Percentiles rank a stretch among this genome's conserved stretches.
Conservation (phyloP, 2,888 invertebrate species). For the Standfussiana lucernea region DNA sequence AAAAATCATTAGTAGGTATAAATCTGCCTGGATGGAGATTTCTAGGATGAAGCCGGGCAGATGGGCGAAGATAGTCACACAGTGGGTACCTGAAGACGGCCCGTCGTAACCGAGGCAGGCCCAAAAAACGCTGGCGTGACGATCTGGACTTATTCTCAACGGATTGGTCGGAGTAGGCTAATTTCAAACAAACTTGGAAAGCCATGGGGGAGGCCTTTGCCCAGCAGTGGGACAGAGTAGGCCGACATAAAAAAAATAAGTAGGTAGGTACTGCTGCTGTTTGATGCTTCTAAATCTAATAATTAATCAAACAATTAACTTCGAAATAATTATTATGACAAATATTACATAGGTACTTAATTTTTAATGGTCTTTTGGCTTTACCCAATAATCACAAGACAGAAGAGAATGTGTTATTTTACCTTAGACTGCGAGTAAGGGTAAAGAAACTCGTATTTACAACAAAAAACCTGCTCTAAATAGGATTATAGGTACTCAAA, state of each 20-base stretch:
- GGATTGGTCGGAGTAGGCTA: too few species aligned
- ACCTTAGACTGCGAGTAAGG: background rate
- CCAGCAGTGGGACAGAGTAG: too few species aligned
- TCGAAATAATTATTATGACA: background rate
- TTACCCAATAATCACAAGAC: background rate
- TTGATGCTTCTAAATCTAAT: background rate
- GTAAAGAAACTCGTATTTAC: background rate
- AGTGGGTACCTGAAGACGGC: too few species aligned
- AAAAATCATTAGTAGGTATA: background rate
- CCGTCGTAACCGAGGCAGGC: too few species aligned
- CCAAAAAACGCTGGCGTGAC: too few species aligned
- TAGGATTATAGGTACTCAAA: background rate
- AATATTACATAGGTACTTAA: background rate
- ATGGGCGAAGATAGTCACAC: too few species aligned
- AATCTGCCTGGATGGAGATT: too few species aligned
- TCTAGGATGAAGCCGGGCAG: too few species aligned
- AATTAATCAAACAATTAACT: background rate
- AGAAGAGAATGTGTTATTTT: constrained; percentile 5
- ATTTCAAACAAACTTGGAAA: too few species aligned
- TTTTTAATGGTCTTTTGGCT: background rate
- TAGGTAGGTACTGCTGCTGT: background rate
- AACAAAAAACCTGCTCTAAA: constrained; percentile 6
- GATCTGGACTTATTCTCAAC: too few species aligned
- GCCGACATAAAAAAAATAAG: too few species aligned
- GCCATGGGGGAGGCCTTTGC: too few species aligned